A percentile compares a stretch with the other conserved stretches of the same genome.
Evolutionary conservation across 2,888 invertebrate genomes (phyloP).

Genomic region (Sesamia inferens): DNA sequence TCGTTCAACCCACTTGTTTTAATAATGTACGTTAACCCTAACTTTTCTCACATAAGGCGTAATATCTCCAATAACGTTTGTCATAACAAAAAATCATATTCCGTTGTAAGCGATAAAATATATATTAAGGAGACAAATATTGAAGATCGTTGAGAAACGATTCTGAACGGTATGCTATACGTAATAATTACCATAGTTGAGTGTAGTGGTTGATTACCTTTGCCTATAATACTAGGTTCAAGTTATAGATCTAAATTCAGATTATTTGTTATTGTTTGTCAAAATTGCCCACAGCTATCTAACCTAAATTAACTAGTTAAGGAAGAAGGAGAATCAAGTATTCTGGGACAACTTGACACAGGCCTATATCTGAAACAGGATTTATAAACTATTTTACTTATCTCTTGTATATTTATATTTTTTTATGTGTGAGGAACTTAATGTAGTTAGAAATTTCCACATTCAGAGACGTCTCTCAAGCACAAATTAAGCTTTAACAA

Average conservation of each 20-base stretch:
- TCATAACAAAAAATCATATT: constrained; percentile 62
- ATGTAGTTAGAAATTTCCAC: background rate
- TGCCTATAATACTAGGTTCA: background rate
- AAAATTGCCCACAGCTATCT: background rate
- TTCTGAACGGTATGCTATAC: constrained; percentile 22
- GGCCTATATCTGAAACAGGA: background rate
- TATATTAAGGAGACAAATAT: constrained; percentile 62
- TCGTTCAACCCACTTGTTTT: constrained; percentile 18
- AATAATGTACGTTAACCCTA: constrained; percentile 17
- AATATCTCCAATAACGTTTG: constrained; percentile 50
- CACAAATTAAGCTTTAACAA: background rate
- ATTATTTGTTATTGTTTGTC: background rate
- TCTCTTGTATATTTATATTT: no score
- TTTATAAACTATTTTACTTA: background rate
- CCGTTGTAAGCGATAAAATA: constrained; percentile 62
- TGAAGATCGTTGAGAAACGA: constrained; percentile 41
- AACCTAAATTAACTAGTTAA: background rate
- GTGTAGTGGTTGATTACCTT: constrained; percentile 7
- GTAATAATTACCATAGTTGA: constrained; percentile 16
- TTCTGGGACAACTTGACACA: background rate
- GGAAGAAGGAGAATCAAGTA: no score
- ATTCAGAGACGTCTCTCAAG: background rate
- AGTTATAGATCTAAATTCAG: constrained; percentile 1
- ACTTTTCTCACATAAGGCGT: constrained; percentile 42
- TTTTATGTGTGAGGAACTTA: background rate